Percentiles rank a stretch among this genome's conserved stretches.
These are phyloP conservation scores for Hydrotaea diabolus DNA, from an alignment of 2,888 invertebrate genomes.

Conservation along the genomic window DNA sequence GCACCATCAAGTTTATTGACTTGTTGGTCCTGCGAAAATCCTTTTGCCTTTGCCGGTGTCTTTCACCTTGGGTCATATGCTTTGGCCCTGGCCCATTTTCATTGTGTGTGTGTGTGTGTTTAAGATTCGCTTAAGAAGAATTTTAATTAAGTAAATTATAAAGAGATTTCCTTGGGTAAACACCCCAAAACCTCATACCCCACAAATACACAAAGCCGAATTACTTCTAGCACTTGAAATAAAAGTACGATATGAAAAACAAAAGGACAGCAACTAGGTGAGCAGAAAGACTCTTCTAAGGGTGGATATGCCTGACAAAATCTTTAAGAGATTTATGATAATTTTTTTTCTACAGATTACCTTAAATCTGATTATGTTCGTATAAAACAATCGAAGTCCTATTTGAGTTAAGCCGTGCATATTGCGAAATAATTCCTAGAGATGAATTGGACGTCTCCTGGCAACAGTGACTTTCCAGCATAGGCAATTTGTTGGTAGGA, in stretches of 20 bases:
- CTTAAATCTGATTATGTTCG: no score
- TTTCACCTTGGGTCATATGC: not conserved
- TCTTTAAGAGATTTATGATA: no score
- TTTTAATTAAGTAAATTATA: conserved; percentile 38
- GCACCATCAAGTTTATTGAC: conserved; percentile 15
- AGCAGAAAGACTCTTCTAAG: no score
- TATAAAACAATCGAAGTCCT: no score
- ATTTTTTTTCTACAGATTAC: no score
- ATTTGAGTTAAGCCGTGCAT: no score
- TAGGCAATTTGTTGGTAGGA: no score
- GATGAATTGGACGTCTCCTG: no score
- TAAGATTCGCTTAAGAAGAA: conserved; percentile 16
- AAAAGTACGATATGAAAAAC: not conserved
- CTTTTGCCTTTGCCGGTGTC: not conserved
- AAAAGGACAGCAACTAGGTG: not conserved
- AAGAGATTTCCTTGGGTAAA: conserved; percentile 13
- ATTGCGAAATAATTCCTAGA: no score
- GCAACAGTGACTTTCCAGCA: no score
- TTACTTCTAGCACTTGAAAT: conserved; percentile 6
- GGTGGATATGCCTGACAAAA: no score
- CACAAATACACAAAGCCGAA: not conserved
- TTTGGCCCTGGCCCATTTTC: conserved; percentile 17
- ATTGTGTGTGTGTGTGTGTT: not conserved
- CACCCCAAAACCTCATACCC: not conserved
- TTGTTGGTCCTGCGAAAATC: conserved; percentile 3